phyloP scores from a whole-genome alignment of 2,113 vertebrate species.

The Chunga burmeisteri region DNA sequence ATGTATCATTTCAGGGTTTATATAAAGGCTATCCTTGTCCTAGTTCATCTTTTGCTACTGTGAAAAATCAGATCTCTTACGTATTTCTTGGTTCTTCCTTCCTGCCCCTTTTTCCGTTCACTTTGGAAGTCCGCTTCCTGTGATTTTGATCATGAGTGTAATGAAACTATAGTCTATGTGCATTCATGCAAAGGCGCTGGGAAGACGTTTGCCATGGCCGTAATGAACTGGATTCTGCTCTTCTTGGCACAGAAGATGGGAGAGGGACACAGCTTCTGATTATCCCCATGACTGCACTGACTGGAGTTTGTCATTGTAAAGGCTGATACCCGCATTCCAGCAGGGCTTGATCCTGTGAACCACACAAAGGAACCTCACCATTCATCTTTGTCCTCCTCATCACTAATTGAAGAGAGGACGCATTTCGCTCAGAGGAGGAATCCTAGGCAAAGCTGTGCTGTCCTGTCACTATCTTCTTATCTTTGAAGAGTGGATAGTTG shows the following conservation, averaged over 20 bases:
- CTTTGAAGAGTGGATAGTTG: background rate
- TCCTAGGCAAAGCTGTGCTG: background rate
- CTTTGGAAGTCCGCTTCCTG: background rate
- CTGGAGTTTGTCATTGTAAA: background rate
- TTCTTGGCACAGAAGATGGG: background rate
- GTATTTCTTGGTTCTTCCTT: background rate
- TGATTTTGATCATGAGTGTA: background rate
- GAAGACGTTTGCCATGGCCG: background rate
- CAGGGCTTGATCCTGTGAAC: background rate
- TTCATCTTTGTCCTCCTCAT: background rate
- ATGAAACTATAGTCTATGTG: background rate
- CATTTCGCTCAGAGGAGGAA: background rate
- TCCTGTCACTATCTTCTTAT: background rate
- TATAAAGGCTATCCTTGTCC: background rate
- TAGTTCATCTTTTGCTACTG: background rate
- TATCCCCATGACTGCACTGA: background rate
- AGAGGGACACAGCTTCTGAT: background rate
- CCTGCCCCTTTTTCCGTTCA: background rate
- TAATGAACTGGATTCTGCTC: background rate
- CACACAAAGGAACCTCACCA: background rate
- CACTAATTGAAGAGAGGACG: background rate
- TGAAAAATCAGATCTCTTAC: background rate
- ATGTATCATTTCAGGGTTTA: background rate
- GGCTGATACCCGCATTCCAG: background rate
- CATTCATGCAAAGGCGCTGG: background rate